These are phyloP conservation scores for Yponomeuta evonymella DNA, from an alignment of 2,888 invertebrate species.

Conservation along the genomic window DNA sequence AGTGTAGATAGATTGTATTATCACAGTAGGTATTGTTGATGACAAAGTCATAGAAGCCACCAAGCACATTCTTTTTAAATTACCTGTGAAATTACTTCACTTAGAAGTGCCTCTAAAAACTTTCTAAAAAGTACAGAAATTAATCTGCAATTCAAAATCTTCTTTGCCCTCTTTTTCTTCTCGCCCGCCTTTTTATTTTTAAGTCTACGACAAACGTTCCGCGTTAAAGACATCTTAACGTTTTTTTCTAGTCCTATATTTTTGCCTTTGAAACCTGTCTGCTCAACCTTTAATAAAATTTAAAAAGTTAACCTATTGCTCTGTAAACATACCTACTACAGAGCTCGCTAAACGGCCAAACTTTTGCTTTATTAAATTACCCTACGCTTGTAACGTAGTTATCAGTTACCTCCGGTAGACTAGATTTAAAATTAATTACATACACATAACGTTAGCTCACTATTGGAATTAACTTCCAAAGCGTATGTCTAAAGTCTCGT, in stretches of 20 bases:
- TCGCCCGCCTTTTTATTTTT: conserved; percentile 34
- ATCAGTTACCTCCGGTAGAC: background rate
- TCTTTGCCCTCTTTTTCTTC: conserved; percentile 40
- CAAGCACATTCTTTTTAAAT: too few relatives aligned
- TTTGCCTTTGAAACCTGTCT: conserved; percentile 8
- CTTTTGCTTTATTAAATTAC: background rate
- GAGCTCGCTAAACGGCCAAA: background rate
- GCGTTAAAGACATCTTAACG: conserved; percentile 10
- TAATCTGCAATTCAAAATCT: conserved; percentile 64
- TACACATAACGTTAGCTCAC: background rate
- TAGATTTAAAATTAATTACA: background rate
- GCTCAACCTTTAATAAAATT: background rate
- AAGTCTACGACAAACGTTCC: conserved; percentile 30
- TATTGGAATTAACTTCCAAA: background rate
- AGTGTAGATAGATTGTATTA: too few relatives aligned
- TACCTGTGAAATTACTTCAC: conserved; percentile 29
- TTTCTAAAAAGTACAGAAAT: conserved; percentile 60
- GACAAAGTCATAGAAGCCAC: too few relatives aligned
- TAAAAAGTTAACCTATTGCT: too few relatives aligned
- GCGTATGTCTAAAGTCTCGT: background rate
- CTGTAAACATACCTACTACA: too few relatives aligned
- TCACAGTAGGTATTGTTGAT: too few relatives aligned
- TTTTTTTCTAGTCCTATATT: background rate
- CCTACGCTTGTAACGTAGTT: background rate
- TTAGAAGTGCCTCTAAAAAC: conserved; percentile 49